These are phyloP conservation scores for Vultur gryphus DNA, from an alignment of 2,797 vertebrate genomes.

Conservation along the genomic window DNA sequence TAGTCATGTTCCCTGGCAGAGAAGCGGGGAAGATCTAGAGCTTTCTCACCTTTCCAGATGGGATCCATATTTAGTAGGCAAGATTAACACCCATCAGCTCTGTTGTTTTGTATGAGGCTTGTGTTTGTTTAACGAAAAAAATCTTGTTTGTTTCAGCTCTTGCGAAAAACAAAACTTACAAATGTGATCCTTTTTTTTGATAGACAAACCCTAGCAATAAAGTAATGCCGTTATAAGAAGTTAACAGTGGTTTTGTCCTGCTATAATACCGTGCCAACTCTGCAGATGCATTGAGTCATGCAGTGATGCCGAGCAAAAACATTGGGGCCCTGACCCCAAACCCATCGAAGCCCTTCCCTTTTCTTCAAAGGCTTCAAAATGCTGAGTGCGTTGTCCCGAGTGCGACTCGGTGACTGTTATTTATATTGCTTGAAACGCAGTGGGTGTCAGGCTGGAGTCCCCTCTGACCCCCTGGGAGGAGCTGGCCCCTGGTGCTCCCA, in stretches of 20 bases:
- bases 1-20: neutral
- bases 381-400: neutral
- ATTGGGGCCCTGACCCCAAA: neutral
- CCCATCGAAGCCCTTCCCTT: neutral
- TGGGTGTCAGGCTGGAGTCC: neutral
- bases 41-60: slow-evolving; percentile 44
- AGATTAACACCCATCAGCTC: neutral
- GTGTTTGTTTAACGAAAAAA: neutral
- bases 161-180: neutral
- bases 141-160: neutral
- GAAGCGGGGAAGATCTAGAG: neutral
- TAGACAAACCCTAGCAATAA: neutral
- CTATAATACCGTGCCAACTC: neutral
- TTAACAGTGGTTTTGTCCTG: neutral
- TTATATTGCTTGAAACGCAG: neutral
- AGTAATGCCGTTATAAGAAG: neutral
- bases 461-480: neutral
- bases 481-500: neutral
- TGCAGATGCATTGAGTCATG: neutral
- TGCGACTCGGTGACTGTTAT: accelerated
- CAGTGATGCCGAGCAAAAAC: neutral
- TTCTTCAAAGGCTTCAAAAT: neutral
- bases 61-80: neutral
- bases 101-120: slow-evolving; percentile 16
- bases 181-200: neutral